phyloP scores from a whole-genome alignment of 2,797 vertebrate species.

The Eptatretus atami region DNA sequence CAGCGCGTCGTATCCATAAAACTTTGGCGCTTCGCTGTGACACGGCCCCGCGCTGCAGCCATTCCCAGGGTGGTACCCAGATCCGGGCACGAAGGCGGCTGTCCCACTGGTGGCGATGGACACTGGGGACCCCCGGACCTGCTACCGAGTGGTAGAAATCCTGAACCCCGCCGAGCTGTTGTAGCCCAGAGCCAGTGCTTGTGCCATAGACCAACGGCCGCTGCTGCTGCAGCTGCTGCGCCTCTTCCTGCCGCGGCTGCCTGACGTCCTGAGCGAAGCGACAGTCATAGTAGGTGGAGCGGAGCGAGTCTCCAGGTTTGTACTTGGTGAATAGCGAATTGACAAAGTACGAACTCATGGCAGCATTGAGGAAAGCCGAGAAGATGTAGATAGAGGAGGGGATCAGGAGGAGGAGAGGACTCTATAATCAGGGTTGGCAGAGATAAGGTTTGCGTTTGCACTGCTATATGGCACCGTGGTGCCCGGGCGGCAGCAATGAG shows the following conservation, averaged over 20 bases:
- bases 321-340: slow-evolving; percentile 98
- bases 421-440: too few species aligned
- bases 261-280: slow-evolving; percentile 68
- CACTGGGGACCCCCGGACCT: slow-evolving; percentile 53
- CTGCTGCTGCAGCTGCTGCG: slow-evolving; percentile 28
- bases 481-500: too few species aligned
- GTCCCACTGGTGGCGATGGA: slow-evolving; percentile 33
- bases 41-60: slow-evolving; percentile 42
- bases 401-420: too few species aligned
- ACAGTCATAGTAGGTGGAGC: slow-evolving; percentile 91
- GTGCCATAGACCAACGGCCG: slow-evolving; percentile 93
- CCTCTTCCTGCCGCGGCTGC: too few species aligned
- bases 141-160: slow-evolving; percentile 45
- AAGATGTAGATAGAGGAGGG: too few species aligned
- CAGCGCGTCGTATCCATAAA: slow-evolving; percentile 88
- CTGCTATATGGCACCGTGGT: too few species aligned
- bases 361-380: too few species aligned
- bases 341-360: slow-evolving; percentile 95
- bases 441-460: too few species aligned
- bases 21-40: slow-evolving; percentile 71
- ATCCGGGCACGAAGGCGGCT: too few species aligned
- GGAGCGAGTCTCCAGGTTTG: slow-evolving; percentile 82
- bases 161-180: slow-evolving; percentile 76
- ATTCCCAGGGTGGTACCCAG: too few species aligned
- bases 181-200: slow-evolving; percentile 62